A percentile compares a stretch with the other conserved stretches of the same genome.
phyloP scores from a whole-genome alignment of 2,888 invertebrate species.

The Cataglyphis livida region DNA sequence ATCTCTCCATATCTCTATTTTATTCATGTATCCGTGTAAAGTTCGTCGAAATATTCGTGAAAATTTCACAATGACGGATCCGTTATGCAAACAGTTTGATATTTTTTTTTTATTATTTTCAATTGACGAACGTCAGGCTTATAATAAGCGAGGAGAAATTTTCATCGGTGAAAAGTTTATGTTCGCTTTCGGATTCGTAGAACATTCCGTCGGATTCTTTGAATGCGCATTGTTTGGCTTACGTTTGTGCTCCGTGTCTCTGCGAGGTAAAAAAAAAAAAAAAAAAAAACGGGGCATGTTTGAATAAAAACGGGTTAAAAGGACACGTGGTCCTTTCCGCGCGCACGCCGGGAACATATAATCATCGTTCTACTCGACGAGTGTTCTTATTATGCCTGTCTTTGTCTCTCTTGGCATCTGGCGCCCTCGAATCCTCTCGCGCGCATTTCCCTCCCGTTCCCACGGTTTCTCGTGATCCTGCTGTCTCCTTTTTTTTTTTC shows the following conservation, averaged over 20 bases:
- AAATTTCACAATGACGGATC: conserved; percentile 31
- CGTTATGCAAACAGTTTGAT: conserved; percentile 4
- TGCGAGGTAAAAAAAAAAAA: conserved; percentile 20
- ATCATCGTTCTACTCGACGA: conserved; percentile 67
- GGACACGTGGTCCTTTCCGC: conserved; percentile 58
- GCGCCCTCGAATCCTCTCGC: conserved; percentile 57
- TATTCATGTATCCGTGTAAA: conserved; percentile 44
- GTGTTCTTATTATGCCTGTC: conserved; percentile 75
- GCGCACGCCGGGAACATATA: conserved; percentile 66
- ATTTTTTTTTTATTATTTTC: not conserved
- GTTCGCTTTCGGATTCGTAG: not conserved
- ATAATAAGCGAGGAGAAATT: conserved; percentile 29
- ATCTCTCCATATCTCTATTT: conserved; percentile 17
- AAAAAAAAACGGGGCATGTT: conserved; percentile 37
- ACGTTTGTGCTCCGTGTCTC: conserved; percentile 33
- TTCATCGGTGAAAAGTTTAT: conserved; percentile 3
- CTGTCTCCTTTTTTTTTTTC: not conserved
- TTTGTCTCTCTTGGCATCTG: conserved; percentile 45
- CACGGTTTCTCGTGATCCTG: conserved; percentile 53
- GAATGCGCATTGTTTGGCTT: conserved; percentile 32
- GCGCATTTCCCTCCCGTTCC: conserved; percentile 56
- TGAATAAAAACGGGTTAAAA: conserved; percentile 52
- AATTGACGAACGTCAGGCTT: conserved; percentile 17
- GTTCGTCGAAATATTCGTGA: conserved; percentile 8
- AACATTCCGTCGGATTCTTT: conserved; percentile 17